Conservation (phyloP, 35 echinoderm and acorn worm species). For the Eucidaris tribuloides region DNA sequence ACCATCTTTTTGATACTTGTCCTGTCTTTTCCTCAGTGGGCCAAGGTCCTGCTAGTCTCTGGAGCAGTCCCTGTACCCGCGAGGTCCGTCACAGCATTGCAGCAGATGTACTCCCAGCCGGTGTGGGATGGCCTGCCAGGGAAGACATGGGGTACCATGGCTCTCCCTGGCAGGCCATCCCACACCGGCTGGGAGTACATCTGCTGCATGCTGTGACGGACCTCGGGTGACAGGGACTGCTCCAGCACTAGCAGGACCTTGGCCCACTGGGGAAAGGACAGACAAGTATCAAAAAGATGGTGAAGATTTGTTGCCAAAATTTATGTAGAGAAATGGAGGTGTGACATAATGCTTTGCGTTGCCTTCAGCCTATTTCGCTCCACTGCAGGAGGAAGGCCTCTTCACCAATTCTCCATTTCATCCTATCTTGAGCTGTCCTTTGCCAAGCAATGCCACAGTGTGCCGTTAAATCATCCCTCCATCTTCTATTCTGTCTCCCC, state of each 20-base stretch:
- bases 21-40: slow-evolving; percentile 61
- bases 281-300: background rate
- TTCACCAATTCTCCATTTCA: too few relatives aligned
- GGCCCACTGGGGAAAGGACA: slow-evolving; percentile 63
- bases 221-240: slow-evolving; percentile 58
- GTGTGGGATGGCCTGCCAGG: slow-evolving; percentile 62
- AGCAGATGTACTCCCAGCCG: slow-evolving; percentile 68
- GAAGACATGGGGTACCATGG: slow-evolving; percentile 85
- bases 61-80: slow-evolving; percentile 73
- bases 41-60: slow-evolving; percentile 82
- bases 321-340: too few relatives aligned
- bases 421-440: too few relatives aligned
- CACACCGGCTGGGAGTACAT: slow-evolving; percentile 80
- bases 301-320: background rate
- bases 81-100: slow-evolving; percentile 42
- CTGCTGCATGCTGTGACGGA: slow-evolving; percentile 36
- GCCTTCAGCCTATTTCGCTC: too few relatives aligned
- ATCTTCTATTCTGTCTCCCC: too few relatives aligned
- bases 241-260: slow-evolving; percentile 88
- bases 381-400: too few relatives aligned
- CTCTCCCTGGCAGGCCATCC: slow-evolving; percentile 58
- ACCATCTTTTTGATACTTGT: background rate
- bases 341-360: too few relatives aligned
- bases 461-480: too few relatives aligned
- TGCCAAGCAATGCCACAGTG: too few relatives aligned